phyloP scores from a whole-genome alignment of 2,113 vertebrate species.

The Xenotilapia leptura region DNA sequence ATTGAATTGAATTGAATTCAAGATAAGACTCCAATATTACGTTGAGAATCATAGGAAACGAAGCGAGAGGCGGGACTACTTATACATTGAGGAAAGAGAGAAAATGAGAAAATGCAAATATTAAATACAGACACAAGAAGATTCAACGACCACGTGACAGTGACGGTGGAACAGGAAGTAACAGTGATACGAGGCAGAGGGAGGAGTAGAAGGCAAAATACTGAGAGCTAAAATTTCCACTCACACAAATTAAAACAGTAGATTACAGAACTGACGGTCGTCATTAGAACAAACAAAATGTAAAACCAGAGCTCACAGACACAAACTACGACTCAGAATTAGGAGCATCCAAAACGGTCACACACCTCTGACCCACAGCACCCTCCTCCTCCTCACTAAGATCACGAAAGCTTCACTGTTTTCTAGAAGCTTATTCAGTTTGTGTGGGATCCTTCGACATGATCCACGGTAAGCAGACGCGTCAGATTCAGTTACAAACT shows the following conservation, averaged over 20 bases:
- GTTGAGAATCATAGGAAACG: accelerated
- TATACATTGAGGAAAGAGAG: background rate
- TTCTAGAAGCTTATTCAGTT: background rate
- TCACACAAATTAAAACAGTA: background rate
- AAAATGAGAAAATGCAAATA: background rate
- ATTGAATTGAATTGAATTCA: no score
- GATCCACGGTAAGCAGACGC: background rate
- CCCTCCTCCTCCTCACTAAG: background rate
- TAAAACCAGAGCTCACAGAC: accelerated
- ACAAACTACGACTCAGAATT: background rate
- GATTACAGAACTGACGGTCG: background rate
- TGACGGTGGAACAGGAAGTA: background rate
- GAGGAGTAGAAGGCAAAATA: background rate
- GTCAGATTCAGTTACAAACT: background rate
- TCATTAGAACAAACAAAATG: background rate
- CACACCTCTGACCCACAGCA: background rate
- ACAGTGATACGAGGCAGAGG: background rate
- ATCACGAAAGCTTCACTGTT: background rate
- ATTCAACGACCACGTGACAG: accelerated
- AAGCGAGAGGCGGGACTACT: background rate
- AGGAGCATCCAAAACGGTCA: accelerated
- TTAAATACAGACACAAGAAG: background rate
- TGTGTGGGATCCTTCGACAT: background rate
- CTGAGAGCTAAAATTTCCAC: background rate
- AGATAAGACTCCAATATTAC: background rate